Base-by-base conservation (phyloP, 2,888 invertebrate genomes). In the Rugalucina vietnamica region DNA sequence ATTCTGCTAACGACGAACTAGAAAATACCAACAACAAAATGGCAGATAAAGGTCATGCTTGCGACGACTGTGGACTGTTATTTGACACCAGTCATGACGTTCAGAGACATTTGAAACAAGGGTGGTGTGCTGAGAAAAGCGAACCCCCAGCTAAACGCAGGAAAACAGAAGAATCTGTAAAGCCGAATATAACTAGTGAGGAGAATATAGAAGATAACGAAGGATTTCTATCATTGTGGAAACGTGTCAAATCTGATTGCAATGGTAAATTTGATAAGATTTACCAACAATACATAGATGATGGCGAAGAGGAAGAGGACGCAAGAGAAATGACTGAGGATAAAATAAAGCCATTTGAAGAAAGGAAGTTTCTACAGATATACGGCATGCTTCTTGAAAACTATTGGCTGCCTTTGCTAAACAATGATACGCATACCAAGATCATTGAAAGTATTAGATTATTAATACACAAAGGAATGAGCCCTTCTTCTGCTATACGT, bases 71-170 rank as follows among this genome's bases (percentile, higher is more conserved):
- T 43, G 72, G 49, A 1, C 24, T 72, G 14, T 72, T 72, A 71
- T 71, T 71, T 72, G 37, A 72, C 8, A n/a, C 50, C 10, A 1
- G 12, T n/a, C 74, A 74, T 37, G 57, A 74, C 21, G 32, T 74
- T 3, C 29, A 74, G 21, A 18, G 54, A 12, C 32, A 74, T 12
- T 14, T 50, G 24, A 74, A 2, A 54, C 49, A 24, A 18, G 10
- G 50, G 27, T 34, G 65, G 18, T 65, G 65, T 32, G 32, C 34
- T 18, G 34, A n/a, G 21, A 54, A 54, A 14, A 50, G 76, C 21
- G 71, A 70, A 60, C 75, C 75, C 12, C 54, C 75, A 12, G 54
- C 57, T 34, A 75, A 75, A 75, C 54, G 24, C 2, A 32, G 21
- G 12, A 70, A 70, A 36, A 21, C n/a, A 5, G 36, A 36, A 39